Evolutionary conservation across 2,113 vertebrate genomes (phyloP), one percentile per base, ranked within the genome.

Genomic region (Ammodytes dubius): DNA sequence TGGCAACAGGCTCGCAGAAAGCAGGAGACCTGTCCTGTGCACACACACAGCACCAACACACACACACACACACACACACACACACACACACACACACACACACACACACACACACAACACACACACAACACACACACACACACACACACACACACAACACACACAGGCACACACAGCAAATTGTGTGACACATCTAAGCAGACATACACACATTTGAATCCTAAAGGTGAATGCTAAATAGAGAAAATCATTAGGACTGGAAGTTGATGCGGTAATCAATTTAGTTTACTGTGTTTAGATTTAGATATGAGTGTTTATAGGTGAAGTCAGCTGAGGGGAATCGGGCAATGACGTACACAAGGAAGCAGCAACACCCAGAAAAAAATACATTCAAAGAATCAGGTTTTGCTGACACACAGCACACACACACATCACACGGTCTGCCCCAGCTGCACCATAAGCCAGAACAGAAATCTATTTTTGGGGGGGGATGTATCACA

Each of bases 391-490:
- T 27, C 19, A 46, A 17, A 70, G 42, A 64, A 70, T 78, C 56
- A 43, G 50, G 15, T 76, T 69, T 72, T 37, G 68, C 14, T 56
- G 27, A 17, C 17, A 71, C 35, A 15, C n/a, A 58, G 46, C 45
- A 56, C 45, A 72, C 47, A 7, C 74, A 73, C 27, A 45, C 35
- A 8, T 27, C 72, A 70, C 46, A 53, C 27, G 15, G 63, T 64
- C 65, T 81, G 71, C 64, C 37, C 17, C 69, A 71, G 71, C 53
- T 68, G 60, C 82, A 49, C 68, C 86, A 85, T 85, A 85, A 79
- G 76, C 50, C 70, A 47, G 70, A 85, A 50, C 49, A 73, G 14
- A 77, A 73, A 74, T 86, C 85, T 86, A 60, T 89, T 88, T 91
- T 61, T 5, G 66, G 52, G 14, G 27, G 12, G 68, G 52, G 14